Evolutionary conservation across 2,113 vertebrate species (phyloP).

Genomic region (Cyanoramphus novaezelandiae): DNA sequence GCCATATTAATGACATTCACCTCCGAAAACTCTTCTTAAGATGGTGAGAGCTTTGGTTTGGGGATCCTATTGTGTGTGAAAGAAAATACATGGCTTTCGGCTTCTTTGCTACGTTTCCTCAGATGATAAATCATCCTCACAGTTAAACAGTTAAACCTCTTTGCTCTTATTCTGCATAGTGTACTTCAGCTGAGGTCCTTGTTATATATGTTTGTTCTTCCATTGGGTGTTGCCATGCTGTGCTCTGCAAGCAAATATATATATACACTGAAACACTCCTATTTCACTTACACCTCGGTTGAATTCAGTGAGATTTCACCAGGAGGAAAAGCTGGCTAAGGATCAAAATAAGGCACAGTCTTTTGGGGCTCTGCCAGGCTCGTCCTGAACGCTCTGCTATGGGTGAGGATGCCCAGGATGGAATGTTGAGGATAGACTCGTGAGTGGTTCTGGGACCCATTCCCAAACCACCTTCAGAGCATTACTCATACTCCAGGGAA

Average conservation of each 20-base stretch:
- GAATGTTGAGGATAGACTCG: background rate
- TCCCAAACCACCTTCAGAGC: background rate
- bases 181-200: background rate
- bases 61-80: background rate
- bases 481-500: background rate
- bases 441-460: rapidly evolving
- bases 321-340: background rate
- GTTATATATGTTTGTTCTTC: background rate
- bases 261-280: background rate
- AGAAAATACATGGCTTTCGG: background rate
- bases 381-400: background rate
- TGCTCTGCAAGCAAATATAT: background rate
- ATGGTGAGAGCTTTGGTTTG: background rate
- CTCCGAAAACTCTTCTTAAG: background rate
- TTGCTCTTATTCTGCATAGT: background rate
- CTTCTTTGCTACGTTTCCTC: background rate
- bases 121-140: background rate
- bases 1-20: background rate
- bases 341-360: background rate
- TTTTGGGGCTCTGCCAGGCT: background rate
- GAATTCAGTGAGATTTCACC: background rate
- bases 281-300: background rate
- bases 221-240: background rate
- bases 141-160: background rate
- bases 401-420: background rate